Conservation (phyloP, 2,888 invertebrate genomes). For the Sarcophaga subvicina region DNA sequence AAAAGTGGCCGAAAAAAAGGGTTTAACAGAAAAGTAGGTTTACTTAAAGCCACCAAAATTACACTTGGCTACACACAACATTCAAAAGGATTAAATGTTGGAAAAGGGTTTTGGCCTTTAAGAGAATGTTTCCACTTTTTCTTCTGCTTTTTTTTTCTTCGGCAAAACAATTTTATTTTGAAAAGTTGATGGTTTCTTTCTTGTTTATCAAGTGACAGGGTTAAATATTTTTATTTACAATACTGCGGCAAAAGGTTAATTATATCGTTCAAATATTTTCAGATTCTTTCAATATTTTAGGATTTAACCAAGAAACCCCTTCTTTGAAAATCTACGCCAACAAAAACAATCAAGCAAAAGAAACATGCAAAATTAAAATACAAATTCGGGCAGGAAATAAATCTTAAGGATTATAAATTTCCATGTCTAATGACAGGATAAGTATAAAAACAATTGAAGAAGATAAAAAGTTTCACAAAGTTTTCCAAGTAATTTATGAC, state of each 20-base stretch:
- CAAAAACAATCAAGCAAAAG: neutral
- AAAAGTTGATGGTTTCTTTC: conserved; percentile 58
- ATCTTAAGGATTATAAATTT: conserved; percentile 59
- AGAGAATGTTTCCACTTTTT: conserved; percentile 10
- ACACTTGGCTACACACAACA: conserved; percentile 64
- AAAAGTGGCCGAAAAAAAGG: neutral
- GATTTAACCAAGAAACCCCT: conserved; percentile 39
- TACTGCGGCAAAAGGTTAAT: conserved; percentile 68
- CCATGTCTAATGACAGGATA: conserved; percentile 30
- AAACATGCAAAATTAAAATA: neutral
- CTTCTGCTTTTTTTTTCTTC: neutral
- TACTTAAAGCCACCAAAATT: conserved; percentile 61
- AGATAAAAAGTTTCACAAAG: conserved; percentile 31
- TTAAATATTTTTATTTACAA: conserved; percentile 63
- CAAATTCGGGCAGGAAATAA: conserved; percentile 28
- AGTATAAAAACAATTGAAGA: neutral
- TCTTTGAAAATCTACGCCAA: neutral
- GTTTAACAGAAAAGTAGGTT: neutral
- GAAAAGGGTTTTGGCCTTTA: conserved; percentile 53
- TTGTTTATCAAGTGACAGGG: conserved; percentile 63
- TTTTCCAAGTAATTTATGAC: conserved; percentile 40
- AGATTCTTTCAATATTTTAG: conserved; percentile 57
- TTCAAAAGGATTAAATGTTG: conserved; percentile 59
- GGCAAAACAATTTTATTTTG: conserved; percentile 51
- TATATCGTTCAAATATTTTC: conserved; percentile 52